Percentiles rank a stretch among this genome's conserved stretches.
Evolutionary conservation across 2,113 vertebrate genomes (phyloP).

Genomic region (Tinamus guttatus): DNA sequence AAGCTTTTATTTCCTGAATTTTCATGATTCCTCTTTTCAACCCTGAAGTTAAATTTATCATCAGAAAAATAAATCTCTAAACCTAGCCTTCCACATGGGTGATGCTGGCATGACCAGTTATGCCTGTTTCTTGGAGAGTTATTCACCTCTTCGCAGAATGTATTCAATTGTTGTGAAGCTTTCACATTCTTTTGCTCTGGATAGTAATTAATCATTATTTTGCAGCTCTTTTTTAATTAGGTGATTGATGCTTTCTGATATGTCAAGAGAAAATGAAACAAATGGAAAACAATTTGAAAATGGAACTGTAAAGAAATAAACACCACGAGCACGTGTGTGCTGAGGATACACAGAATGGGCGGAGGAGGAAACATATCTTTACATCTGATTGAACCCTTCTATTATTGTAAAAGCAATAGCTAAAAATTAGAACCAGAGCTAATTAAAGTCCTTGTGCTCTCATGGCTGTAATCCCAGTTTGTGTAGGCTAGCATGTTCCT

Average conservation of each 20-base stretch:
- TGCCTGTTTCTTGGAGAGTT: neutral
- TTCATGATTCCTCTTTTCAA: neutral
- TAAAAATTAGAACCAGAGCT: neutral
- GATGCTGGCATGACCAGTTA: neutral
- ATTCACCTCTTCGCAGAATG: neutral
- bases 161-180: neutral
- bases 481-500: neutral
- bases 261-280: slow-evolving; percentile 51
- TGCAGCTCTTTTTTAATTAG: slow-evolving; percentile 38
- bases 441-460: slow-evolving; percentile 12
- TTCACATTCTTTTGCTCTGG: slow-evolving; percentile 42
- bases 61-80: neutral
- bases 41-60: neutral
- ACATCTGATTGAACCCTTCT: neutral
- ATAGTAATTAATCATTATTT: slow-evolving; percentile 59
- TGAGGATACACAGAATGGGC: neutral
- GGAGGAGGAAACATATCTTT: neutral
- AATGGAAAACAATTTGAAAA: slow-evolving; percentile 42
- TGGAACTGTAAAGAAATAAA: neutral
- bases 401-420: neutral
- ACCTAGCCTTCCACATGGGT: neutral
- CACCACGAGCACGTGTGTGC: neutral
- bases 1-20: neutral
- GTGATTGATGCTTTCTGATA: slow-evolving; percentile 60
- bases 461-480: neutral